Conservation (phyloP, 2,113 vertebrate genomes). For the Saccopteryx leptura region DNA sequence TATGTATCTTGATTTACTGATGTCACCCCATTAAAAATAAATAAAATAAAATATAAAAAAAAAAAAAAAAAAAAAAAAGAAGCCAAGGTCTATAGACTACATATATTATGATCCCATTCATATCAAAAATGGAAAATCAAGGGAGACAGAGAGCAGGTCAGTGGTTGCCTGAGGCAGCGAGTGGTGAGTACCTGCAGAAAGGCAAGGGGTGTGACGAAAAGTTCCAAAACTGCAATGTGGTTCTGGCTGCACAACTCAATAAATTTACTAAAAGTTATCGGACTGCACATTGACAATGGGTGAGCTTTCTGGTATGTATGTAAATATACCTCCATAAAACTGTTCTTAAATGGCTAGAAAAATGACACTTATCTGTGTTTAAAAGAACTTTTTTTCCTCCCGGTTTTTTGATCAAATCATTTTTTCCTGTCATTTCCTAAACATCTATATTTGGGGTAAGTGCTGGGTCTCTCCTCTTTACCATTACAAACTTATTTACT, state of each 20-base stretch:
- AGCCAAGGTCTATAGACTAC: no score
- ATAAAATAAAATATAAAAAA: no score
- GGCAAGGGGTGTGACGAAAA: not conserved
- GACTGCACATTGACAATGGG: not conserved
- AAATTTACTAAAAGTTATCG: not conserved
- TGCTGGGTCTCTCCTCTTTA: not conserved
- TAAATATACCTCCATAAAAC: not conserved
- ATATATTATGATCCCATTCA: no score
- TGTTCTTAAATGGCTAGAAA: not conserved
- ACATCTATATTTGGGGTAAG: not conserved
- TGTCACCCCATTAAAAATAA: no score
- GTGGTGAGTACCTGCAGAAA: not conserved
- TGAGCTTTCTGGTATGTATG: not conserved
- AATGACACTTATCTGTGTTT: not conserved
- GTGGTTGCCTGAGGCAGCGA: not conserved
- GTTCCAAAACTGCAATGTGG: not conserved
- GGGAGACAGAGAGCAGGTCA: not conserved
- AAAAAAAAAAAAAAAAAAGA: no score
- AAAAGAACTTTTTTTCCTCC: constrained; percentile 8
- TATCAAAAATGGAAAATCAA: no score
- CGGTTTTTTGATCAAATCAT: not conserved
- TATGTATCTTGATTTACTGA: no score
- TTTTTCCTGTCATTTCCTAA: not conserved
- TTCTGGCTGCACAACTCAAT: not conserved
- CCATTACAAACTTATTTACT: not conserved